Evolutionary conservation across 2,113 vertebrate genomes (phyloP), one percentile per base, ranked within the genome.

Genomic region (Alligator sinensis): DNA sequence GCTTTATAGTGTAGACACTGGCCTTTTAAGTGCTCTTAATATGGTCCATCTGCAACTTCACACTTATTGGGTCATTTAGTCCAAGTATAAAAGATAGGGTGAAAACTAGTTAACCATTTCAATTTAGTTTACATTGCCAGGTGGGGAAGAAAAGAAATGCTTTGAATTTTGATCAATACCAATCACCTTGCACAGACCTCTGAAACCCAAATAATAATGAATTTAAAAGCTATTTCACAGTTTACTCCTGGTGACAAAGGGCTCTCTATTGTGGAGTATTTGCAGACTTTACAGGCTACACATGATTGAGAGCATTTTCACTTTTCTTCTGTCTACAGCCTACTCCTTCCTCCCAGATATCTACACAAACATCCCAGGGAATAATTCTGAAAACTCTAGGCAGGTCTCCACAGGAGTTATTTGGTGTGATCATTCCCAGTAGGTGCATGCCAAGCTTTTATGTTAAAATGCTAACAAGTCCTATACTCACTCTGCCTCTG

Each of bases 401-500:
- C 30, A 79, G 38, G 27, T n/a, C 63, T 74, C 59, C 0, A 58
- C 72, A 72, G n/a, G 2, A n/a, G 12, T 2, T 4, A 6, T 27
- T 70, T 1, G n/a, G 55, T 5, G 38, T 0, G 12, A 2, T 8
- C 58, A 17, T 3, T 83, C 58, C 77, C 60, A 2, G 16, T 18
- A 9, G 59, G 17, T 2, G 6, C 27, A 19, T 9, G 2, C 0
- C 14, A 28, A 22, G 17, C 1, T 30, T 25, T 38, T 70, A 11
- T 18, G 18, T 5, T 4, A 68, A 84, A 14, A 0, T 0, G 27
- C 8, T 81, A 19, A 0, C 24, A 2, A 30, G 3, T 24, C 28
- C 27, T 30, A 62, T 30, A 92, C 99, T 98, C 84, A 99, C 99
- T 94, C 99, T 97, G 96, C 97, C 98, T 96, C 98, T 98, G 86